phyloP scores from a whole-genome alignment of 2,888 invertebrate genomes.

The Periphyllus acericola region DNA sequence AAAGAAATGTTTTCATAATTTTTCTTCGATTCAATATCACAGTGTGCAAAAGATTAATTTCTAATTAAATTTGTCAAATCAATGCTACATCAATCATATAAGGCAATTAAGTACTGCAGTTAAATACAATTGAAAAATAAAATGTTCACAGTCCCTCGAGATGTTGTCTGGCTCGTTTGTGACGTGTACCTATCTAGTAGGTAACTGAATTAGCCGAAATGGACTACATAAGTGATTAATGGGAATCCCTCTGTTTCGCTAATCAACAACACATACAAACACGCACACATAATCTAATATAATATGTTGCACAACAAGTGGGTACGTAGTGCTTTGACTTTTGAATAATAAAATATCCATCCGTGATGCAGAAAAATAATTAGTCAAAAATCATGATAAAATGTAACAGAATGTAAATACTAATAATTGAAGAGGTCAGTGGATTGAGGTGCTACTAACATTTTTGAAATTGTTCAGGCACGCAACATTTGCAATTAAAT shows the following conservation, averaged over 20 bases:
- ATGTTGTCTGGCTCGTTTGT: neutral
- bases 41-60: too few species aligned
- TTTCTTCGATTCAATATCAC: too few species aligned
- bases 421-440: too few species aligned
- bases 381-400: neutral
- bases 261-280: neutral
- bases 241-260: neutral
- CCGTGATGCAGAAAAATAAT: neutral
- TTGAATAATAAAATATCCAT: neutral
- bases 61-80: too few species aligned
- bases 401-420: too few species aligned
- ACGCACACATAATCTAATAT: neutral
- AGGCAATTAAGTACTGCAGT: neutral
- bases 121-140: constrained; percentile 3
- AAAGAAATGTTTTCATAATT: too few species aligned
- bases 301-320: neutral
- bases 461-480: too few species aligned
- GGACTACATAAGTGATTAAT: constrained; percentile 16
- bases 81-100: too few species aligned
- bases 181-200: neutral
- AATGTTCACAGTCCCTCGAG: neutral
- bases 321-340: neutral
- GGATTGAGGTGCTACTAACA: too few species aligned
- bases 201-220: constrained; percentile 7
- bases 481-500: too few species aligned